phyloP scores from a whole-genome alignment of 2,797 vertebrate genomes.

The Diplodus sargus region DNA sequence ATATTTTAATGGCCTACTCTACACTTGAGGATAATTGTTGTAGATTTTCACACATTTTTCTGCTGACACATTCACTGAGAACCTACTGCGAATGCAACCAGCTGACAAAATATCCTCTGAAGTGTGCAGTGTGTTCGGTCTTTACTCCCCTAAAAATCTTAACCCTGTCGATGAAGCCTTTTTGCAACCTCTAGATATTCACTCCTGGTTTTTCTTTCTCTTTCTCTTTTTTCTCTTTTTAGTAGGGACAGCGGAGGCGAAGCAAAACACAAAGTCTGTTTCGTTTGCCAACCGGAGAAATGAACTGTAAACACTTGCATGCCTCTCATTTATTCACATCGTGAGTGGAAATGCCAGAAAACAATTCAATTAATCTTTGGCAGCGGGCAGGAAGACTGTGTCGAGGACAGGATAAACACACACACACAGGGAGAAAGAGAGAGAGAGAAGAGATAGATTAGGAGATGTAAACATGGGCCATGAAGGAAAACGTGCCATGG shows the following conservation, averaged over 20 bases:
- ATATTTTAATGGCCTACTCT: background rate
- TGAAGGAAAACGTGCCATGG: slow-evolving; percentile 43
- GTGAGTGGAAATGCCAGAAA: slow-evolving; percentile 69
- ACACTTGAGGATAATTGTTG: slow-evolving; percentile 1
- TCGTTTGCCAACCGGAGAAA: slow-evolving; percentile 66
- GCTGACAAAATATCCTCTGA: slow-evolving; percentile 23
- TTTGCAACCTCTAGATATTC: slow-evolving; percentile 31
- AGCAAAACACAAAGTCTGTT: slow-evolving; percentile 56
- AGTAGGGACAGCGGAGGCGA: slow-evolving; percentile 36
- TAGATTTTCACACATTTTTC: slow-evolving; percentile 25
- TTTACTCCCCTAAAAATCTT: slow-evolving; percentile 26
- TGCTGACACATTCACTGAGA: slow-evolving; percentile 25
- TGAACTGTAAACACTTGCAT: slow-evolving; percentile 66
- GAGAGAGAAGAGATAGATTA: slow-evolving; percentile 32
- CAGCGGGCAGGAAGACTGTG: slow-evolving; percentile 44
- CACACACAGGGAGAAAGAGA: slow-evolving; percentile 2
- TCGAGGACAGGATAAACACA: slow-evolving; percentile 52
- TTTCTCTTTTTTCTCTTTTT: too few species aligned
- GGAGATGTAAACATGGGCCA: slow-evolving; percentile 61
- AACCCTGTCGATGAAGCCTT: slow-evolving; percentile 23
- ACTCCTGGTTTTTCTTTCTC: slow-evolving; percentile 41
- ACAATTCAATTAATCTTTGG: slow-evolving; percentile 75
- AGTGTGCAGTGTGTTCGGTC: background rate
- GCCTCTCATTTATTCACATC: slow-evolving; percentile 62
- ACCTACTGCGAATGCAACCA: slow-evolving; percentile 13